Percentiles rank a stretch among this genome's conserved stretches.
Evolutionary conservation across 2,888 invertebrate genomes (phyloP).

Genomic region (Harmothoe impar): DNA sequence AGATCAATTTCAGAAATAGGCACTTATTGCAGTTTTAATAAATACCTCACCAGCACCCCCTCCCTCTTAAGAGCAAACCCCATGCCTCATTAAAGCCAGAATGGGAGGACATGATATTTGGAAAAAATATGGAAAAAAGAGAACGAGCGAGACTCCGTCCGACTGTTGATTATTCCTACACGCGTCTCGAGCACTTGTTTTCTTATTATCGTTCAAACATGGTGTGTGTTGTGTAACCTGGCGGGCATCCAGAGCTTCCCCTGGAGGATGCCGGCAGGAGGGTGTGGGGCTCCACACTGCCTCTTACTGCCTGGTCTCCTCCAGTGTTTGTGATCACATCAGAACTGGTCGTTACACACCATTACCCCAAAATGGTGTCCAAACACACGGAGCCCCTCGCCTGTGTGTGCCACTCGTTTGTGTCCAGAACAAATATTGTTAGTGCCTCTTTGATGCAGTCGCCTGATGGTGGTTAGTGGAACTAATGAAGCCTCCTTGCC

Average conservation of each 20-base stretch:
- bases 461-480: background rate
- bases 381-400: background rate
- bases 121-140: background rate
- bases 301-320: background rate
- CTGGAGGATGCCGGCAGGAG: background rate
- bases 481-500: background rate
- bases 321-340: conserved; percentile 39
- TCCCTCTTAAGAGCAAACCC: no score
- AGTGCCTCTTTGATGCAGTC: conserved; percentile 31
- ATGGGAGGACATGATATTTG: background rate
- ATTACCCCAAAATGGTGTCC: conserved; percentile 17
- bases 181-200: background rate
- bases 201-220: background rate
- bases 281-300: background rate
- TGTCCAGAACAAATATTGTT: conserved; percentile 5
- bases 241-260: background rate
- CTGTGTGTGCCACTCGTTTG: background rate
- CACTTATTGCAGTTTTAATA: no score
- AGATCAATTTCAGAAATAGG: no score
- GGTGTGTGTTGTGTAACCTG: background rate
- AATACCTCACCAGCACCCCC: no score
- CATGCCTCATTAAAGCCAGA: no score
- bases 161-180: conserved; percentile 9
- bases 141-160: background rate
- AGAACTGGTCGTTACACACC: conserved; percentile 25